A percentile compares a stretch with the other conserved stretches of the same genome.
Evolutionary conservation across 2,113 vertebrate genomes (phyloP).

Genomic region (Miniopterus natalensis): DNA sequence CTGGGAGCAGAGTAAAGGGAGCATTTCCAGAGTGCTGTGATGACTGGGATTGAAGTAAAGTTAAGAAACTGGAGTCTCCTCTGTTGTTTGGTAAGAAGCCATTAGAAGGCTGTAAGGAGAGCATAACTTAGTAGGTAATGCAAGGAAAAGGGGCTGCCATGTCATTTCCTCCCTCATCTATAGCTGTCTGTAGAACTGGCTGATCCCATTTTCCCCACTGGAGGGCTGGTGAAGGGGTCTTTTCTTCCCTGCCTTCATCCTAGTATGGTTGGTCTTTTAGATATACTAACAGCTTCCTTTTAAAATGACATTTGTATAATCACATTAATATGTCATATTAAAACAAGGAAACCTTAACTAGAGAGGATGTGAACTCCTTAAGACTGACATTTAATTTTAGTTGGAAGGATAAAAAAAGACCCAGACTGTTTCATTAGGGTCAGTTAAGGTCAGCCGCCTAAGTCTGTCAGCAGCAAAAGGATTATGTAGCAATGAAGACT

Average conservation of each 20-base stretch:
- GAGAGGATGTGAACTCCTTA: not conserved
- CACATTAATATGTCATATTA: not conserved
- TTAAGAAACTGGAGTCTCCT: not conserved
- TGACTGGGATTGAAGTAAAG: not conserved
- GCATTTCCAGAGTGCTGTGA: not conserved
- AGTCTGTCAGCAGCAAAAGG: not conserved
- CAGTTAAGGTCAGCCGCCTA: slow-evolving; percentile 20
- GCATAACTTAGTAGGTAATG: not conserved
- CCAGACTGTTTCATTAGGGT: not conserved
- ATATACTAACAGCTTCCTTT: not conserved
- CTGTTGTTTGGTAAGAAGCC: not conserved
- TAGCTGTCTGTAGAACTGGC: not conserved
- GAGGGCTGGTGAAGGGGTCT: not conserved
- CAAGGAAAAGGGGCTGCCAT: not conserved
- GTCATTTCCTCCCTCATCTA: not conserved
- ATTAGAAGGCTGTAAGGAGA: not conserved
- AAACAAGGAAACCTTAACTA: slow-evolving; percentile 37
- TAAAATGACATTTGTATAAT: slow-evolving; percentile 36
- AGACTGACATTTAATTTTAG: slow-evolving; percentile 42
- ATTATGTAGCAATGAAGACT: not conserved
- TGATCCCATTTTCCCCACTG: not conserved
- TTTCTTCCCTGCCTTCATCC: not conserved
- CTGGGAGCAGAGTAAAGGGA: not conserved
- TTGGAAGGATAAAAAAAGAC: not conserved
- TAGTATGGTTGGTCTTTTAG: slow-evolving; percentile 35